Evolutionary conservation across 2,113 vertebrate species (phyloP), one percentile per base, ranked within the genome.

Genomic region (Megaleporinus macrocephalus): DNA sequence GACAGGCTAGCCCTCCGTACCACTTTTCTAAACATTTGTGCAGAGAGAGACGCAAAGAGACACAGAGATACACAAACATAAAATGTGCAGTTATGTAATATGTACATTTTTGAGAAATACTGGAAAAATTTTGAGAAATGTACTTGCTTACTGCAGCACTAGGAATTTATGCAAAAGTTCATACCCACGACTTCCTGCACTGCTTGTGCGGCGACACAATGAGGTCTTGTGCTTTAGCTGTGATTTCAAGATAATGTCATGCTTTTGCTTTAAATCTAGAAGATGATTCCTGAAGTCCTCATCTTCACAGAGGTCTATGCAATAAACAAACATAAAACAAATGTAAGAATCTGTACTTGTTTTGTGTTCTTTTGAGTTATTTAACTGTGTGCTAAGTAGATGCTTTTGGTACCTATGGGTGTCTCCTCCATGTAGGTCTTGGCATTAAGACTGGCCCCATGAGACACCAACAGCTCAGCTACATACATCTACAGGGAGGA

Each of bases 231-330:
- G 96, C 89, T 97, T 96, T 93, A 98, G 93, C 90, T 99, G 97
- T 0, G 97, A 98, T 89, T 99, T 98, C 97, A 99, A 97, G 91
- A 99, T 99, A 61, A 95, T 96, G 13, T 99, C 98, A 0, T 98
- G 97, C 78, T 99, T 98, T 92, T 99, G 97, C 88, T 99, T 99
- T 74, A 99, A 90, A 85, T 99, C 97, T 90, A 98, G 89, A 27
- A 99, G 94, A 79, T 97, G 91, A 13, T 96, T 95, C 81, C 96
- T 95, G 92, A 98, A 97, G 84, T 99, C 98, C 71, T 99, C 98
- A 69, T 99, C 97, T 85, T 99, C 97, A 84, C 98, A 99, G 41
- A 99, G 90, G 90, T 98, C 98, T 99, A 73, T 27, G 57, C 72
- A 76, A 20, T 51, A 61, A 33, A 72, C 27, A 44, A 55, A 61